Evolutionary conservation across 2,888 invertebrate genomes (phyloP), one percentile per base, ranked within the genome.

Genomic region (Blera fallax): DNA sequence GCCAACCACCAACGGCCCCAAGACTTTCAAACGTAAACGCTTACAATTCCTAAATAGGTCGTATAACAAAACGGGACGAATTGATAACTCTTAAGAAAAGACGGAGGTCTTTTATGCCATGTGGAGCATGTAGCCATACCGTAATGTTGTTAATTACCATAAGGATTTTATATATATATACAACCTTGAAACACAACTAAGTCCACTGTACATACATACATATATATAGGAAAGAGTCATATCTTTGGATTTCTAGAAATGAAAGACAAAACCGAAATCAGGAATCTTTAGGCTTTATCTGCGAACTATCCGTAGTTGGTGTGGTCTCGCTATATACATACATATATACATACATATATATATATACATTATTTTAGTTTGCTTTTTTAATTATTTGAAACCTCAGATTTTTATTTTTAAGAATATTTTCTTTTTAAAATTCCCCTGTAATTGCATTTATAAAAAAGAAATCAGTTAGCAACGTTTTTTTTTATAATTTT

Each of bases 281-380:
- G 81, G 85, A 81, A 85, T 77, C 81, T 85, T 81, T 85, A 81
- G 85, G 85, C 85, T 85, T 85, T 85, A 85, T 85, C 60, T 77
- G 81, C 85, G 81, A 60, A 72, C 72, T 80, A 27, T 65, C 18
- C 48, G 40, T 52, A 37, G 48, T 16, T 29, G 62, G 62, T 50
- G 40, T 62, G 70, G 58, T 58, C 8, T 80, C 64, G 84, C 84
- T 54, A 69, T 54, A 73, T 69, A 77, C 40, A 77, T 52, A 67
- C 21, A 67, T 34, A 40, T 43, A 65, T 16, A 70, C 34, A 52
- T 43, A 58, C 1, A 52, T 43, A 80, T 48, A 62, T 48, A 69
- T 34, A 27, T 32, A 43, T 54, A 78, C 62, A 40, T 50, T 14
- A 50, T 62, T 43, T 21, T 34, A 27, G 43, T 32, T 34, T 11